Percentiles rank a stretch among this genome's conserved stretches.
Conservation (phyloP, 2,113 vertebrate genomes). For the Xerus inauris region DNA sequence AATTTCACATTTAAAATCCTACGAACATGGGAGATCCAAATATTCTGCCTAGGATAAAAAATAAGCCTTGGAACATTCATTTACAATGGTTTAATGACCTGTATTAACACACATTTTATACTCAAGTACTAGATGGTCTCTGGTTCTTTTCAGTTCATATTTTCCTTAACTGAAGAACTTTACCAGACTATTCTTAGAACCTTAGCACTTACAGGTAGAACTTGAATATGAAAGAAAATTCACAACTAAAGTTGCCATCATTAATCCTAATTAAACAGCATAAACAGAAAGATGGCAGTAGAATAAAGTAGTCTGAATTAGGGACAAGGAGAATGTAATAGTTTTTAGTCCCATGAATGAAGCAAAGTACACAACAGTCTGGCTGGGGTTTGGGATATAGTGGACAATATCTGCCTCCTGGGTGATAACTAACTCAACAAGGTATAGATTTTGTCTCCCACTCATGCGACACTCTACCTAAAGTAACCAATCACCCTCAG, state of each 20-base stretch:
- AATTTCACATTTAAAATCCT: constrained; percentile 47
- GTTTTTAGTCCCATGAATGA: neutral
- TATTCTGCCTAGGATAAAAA: constrained; percentile 50
- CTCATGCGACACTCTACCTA: neutral
- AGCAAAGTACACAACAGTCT: neutral
- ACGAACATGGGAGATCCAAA: neutral
- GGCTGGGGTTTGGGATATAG: neutral
- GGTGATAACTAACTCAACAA: neutral
- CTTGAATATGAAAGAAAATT: constrained; percentile 24
- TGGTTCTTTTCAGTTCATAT: neutral
- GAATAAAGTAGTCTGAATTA: constrained; percentile 58
- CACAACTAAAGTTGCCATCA: constrained; percentile 46
- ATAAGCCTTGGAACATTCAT: neutral
- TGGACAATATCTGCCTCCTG: neutral
- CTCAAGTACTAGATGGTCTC: neutral
- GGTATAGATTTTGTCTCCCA: neutral
- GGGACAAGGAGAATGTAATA: neutral
- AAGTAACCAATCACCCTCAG: neutral
- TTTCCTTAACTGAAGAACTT: constrained; percentile 41
- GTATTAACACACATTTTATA: constrained; percentile 18
- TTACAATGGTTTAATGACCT: neutral
- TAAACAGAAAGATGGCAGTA: constrained; percentile 55
- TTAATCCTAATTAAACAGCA: constrained; percentile 57
- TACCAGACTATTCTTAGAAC: constrained; percentile 20
- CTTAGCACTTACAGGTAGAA: constrained; percentile 58